A percentile compares a stretch with the other conserved stretches of the same genome.
Evolutionary conservation across 2,888 invertebrate genomes (phyloP).

Genomic region (Acanthosepion pharaonis): DNA sequence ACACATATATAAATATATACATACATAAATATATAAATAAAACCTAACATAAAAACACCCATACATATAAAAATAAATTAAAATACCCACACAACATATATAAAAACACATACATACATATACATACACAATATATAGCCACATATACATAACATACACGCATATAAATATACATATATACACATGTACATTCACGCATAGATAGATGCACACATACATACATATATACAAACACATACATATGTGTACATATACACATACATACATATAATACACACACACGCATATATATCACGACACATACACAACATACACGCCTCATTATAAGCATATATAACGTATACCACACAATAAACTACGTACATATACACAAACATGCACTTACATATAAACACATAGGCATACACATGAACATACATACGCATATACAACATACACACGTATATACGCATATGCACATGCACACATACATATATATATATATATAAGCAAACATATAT

Average conservation of each 20-base stretch:
- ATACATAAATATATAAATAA: not conserved
- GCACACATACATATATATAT: no score
- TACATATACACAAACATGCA: not conserved
- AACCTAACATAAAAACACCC: no score
- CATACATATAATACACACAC: no score
- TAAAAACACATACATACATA: not conserved
- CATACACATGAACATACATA: not conserved
- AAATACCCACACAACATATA: no score
- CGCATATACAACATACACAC: no score
- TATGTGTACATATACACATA: not conserved
- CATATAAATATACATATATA: not conserved
- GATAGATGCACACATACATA: not conserved
- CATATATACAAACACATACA: not conserved
- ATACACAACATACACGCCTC: not conserved
- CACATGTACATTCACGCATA: not conserved
- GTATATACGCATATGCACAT: not conserved
- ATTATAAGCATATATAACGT: not conserved
- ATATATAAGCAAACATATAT: no score
- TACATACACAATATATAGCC: not conserved
- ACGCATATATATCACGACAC: no score
- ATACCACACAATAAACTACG: not conserved
- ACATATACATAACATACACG: not conserved
- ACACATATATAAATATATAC: not conserved
- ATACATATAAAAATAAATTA: no score
- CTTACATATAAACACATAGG: not conserved